Evolutionary conservation across 1,140 invertebrate species (phyloP).

Genomic region (fruit fly (Drosophila melanogaster)): DNA sequence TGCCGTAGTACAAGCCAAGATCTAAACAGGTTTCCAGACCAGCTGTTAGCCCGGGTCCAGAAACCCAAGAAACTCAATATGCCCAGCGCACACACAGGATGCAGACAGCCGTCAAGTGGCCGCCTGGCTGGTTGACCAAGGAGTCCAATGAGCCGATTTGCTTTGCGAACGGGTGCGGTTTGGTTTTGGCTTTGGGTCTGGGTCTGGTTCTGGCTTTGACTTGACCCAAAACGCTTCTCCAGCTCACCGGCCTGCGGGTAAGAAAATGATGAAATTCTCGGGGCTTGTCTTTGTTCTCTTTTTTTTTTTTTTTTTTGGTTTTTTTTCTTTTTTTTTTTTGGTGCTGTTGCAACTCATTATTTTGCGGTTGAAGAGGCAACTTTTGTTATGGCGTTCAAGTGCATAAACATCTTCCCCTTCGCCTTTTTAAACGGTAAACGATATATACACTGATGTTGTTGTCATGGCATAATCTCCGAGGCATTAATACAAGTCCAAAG

Average conservation of each 20-base stretch:
- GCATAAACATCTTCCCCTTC: conserved; percentile 67
- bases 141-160: conserved; percentile 24
- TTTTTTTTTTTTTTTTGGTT: conserved; percentile 12
- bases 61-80: conserved; percentile 77
- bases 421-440: conserved; percentile 68
- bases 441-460: conserved; percentile 57
- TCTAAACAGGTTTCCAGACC: conserved; percentile 65
- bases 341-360: conserved; percentile 66
- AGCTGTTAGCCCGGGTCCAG: conserved; percentile 69
- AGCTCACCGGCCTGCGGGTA: conserved; percentile 36
- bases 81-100: conserved; percentile 72
- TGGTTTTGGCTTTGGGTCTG: conserved; percentile 31
- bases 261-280: conserved; percentile 67
- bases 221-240: conserved; percentile 74
- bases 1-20: conserved; percentile 59
- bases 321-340: conserved; percentile 16
- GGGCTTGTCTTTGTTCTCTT: conserved; percentile 46
- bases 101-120: conserved; percentile 50
- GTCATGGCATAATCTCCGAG: conserved; percentile 64
- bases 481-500: conserved; percentile 59
- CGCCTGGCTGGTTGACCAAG: conserved; percentile 14
- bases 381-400: conserved; percentile 70
- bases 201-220: conserved; percentile 47
- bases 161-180: conserved; percentile 56
- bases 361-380: conserved; percentile 73